Conservation (phyloP, 1,140 invertebrate species). For the Plutomurus gul region DNA sequence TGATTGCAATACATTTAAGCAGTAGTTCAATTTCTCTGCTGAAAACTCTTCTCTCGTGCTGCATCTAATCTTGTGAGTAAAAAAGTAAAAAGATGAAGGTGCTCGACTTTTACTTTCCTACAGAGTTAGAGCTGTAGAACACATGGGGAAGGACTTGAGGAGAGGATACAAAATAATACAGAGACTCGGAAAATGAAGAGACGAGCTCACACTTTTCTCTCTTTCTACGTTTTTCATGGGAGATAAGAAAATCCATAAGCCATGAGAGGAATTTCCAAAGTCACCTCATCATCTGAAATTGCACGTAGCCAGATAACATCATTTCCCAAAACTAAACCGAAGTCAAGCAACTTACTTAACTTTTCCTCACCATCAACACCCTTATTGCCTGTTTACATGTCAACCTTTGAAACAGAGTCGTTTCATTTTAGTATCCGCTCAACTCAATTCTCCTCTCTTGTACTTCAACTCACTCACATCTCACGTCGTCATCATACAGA, state of each 20-base stretch:
- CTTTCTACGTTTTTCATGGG: not conserved
- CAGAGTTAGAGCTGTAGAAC: not conserved
- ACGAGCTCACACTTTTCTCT: not conserved
- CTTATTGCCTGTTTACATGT: not conserved
- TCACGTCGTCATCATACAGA: too few relatives aligned
- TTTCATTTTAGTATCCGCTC: constrained; percentile 1
- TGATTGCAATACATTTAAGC: not conserved
- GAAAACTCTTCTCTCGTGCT: not conserved
- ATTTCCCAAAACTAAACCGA: not conserved
- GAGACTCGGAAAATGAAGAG: not conserved
- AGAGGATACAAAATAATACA: not conserved
- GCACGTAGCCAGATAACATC: not conserved
- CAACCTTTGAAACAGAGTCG: constrained; percentile 7
- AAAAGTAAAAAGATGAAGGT: too few relatives aligned
- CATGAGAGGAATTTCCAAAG: not conserved
- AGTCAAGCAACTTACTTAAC: not conserved
- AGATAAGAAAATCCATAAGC: constrained; percentile 10
- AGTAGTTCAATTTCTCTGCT: not conserved
- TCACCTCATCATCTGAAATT: constrained; percentile 15
- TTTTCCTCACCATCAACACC: not conserved
- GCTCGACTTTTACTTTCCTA: too few relatives aligned
- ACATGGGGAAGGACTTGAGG: not conserved
- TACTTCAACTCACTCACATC: too few relatives aligned
- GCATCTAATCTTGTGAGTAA: not conserved
- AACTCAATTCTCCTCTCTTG: too few relatives aligned